A percentile compares a stretch with the other conserved stretches of the same genome.
Evolutionary conservation across 2,888 invertebrate genomes (phyloP).

Genomic region (Philaethria dido): DNA sequence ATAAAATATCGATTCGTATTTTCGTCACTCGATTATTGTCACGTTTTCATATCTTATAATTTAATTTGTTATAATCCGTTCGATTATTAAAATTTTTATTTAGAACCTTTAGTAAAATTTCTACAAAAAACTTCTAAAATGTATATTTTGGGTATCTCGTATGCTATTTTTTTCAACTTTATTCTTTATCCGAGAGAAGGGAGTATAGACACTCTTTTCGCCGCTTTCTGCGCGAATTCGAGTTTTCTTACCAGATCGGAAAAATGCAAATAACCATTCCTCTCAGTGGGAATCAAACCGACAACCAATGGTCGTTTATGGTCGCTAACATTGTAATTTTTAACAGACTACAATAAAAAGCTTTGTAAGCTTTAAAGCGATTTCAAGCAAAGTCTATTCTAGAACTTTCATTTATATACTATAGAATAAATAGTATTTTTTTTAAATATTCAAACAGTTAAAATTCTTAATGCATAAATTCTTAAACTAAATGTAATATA

Average conservation of each 20-base stretch:
- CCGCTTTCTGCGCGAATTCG: no score
- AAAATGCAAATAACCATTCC: no score
- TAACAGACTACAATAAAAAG: conserved; percentile 6
- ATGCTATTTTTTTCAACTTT: conserved; percentile 8
- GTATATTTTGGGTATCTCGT: conserved; percentile 16
- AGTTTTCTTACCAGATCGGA: no score
- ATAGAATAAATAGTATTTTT: background rate
- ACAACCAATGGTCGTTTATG: no score
- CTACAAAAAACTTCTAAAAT: conserved; percentile 31
- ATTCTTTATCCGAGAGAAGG: no score
- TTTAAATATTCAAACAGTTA: conserved; percentile 9
- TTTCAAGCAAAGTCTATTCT: background rate
- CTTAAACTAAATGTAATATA: background rate
- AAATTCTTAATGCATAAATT: background rate
- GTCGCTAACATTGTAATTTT: background rate
- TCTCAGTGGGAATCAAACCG: no score
- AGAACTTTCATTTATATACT: background rate
- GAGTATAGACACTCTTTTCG: no score
- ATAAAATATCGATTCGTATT: conserved; percentile 29
- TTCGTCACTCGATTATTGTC: conserved; percentile 50
- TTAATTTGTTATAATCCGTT: conserved; percentile 16
- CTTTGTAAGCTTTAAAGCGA: conserved; percentile 6
- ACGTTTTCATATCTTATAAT: conserved; percentile 40
- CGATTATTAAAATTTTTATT: conserved; percentile 6
- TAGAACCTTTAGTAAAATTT: conserved; percentile 30